phyloP scores from a whole-genome alignment of 1,140 invertebrate genomes.

The Acyrthosiphon pisum region DNA sequence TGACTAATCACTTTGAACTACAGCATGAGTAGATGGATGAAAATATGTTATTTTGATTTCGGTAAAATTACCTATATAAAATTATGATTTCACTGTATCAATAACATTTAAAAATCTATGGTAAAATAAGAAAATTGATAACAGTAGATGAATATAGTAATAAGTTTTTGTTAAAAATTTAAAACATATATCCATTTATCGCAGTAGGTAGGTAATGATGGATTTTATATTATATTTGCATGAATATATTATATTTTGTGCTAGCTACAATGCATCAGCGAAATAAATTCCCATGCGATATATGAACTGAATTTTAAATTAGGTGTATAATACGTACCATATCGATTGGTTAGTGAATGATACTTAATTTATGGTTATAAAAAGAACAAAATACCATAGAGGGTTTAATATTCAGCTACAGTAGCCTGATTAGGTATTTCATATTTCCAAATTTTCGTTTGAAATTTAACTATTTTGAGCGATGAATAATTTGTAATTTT shows the following conservation, averaged over 20 bases:
- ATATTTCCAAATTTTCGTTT: neutral
- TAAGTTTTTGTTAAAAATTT: neutral
- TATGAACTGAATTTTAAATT: slow-evolving; percentile 23
- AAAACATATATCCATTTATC: neutral
- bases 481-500: neutral
- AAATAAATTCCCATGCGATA: neutral
- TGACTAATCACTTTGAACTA: neutral
- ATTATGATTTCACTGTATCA: neutral
- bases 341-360: neutral
- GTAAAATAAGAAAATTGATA: neutral
- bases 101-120: neutral
- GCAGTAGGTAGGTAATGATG: neutral
- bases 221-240: neutral
- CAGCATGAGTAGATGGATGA: neutral
- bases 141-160: neutral
- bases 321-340: neutral
- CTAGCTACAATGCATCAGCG: neutral
- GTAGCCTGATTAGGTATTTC: neutral
- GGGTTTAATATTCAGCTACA: neutral
- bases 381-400: neutral
- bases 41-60: neutral
- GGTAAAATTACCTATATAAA: neutral
- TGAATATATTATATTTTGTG: neutral
- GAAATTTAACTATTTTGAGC: neutral
- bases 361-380: slow-evolving; percentile 8